Percentiles rank a stretch among this genome's conserved stretches.
Conservation (phyloP, 2,888 invertebrate species). For the Nasonovia ribisnigri region DNA sequence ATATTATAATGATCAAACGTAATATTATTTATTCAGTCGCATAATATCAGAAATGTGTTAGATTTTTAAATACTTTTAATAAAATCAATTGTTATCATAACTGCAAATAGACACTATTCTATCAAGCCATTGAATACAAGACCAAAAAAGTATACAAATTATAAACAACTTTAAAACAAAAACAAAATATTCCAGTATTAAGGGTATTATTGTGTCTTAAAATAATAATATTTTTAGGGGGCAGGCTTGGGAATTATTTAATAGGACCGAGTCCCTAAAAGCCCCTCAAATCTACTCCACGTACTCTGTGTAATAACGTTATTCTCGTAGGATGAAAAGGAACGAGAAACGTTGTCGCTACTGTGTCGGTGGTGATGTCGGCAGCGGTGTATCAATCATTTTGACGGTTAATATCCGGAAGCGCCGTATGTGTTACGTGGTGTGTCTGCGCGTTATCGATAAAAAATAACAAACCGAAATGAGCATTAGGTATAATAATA, state of each 20-base stretch:
- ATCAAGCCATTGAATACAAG: background rate
- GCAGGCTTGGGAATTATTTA: background rate
- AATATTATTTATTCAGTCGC: background rate
- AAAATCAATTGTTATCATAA: background rate
- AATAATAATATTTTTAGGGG: background rate
- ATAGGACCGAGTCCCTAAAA: background rate
- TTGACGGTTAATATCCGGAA: constrained; percentile 48
- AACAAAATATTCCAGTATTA: background rate
- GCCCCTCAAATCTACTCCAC: background rate
- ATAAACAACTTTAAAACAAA: background rate
- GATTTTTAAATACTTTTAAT: background rate
- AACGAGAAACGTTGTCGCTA: background rate
- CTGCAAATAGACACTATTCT: background rate
- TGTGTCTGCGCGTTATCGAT: background rate
- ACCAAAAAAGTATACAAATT: background rate
- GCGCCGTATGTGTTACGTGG: background rate
- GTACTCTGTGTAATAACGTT: background rate
- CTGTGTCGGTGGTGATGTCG: background rate
- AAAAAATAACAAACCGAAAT: background rate
- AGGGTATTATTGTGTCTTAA: background rate
- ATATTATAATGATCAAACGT: background rate
- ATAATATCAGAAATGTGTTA: background rate
- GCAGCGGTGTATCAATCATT: constrained; percentile 13
- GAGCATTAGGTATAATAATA: background rate
- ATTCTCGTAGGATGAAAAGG: background rate